Conservation (phyloP, 35 echinoderm and acorn worm species). For the Heliocidaris erythrogramma region DNA sequence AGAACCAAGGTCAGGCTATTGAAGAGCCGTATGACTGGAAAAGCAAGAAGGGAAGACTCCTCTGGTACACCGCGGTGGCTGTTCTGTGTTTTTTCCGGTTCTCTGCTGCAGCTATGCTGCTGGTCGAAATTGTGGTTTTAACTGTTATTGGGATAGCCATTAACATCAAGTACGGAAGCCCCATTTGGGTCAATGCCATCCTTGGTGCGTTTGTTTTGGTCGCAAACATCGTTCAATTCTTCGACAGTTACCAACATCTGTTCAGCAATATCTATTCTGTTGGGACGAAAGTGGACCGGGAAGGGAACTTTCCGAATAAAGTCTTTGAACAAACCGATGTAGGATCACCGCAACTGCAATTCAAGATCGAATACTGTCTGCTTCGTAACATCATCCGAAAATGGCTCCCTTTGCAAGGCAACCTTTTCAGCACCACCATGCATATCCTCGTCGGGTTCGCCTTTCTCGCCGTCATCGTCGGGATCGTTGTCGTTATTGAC, state of each 20-base stretch:
- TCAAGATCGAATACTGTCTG: neutral
- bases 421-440: neutral
- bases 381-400: neutral
- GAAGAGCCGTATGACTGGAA: neutral
- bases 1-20: neutral
- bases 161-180: neutral
- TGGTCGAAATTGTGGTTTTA: neutral
- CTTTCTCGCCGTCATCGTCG: neutral
- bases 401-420: neutral
- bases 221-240: neutral
- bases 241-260: neutral
- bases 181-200: neutral
- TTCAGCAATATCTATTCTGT: neutral
- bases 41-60: neutral
- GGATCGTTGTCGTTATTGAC: neutral
- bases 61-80: neutral
- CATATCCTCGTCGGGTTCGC: neutral
- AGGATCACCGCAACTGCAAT: neutral
- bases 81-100: conserved; percentile 14
- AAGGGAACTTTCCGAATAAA: neutral
- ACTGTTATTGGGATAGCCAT: neutral
- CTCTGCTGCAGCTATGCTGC: neutral
- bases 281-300: neutral
- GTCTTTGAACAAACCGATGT: neutral
- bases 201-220: neutral